Evolutionary conservation across 2,797 vertebrate species (phyloP).

Genomic region (Phalloptychus januarius): DNA sequence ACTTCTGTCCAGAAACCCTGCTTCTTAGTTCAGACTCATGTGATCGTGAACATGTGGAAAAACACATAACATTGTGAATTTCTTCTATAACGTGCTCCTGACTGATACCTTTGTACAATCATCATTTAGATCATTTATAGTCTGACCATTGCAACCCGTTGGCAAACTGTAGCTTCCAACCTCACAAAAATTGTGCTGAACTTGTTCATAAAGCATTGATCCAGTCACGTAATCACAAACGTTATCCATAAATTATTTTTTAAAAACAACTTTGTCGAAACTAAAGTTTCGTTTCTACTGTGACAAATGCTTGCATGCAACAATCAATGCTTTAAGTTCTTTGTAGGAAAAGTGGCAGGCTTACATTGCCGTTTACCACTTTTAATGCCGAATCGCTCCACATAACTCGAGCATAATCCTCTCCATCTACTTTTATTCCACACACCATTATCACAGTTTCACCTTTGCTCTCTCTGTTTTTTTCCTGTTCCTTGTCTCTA

Average conservation of each 20-base stretch:
- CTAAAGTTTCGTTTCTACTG: neutral
- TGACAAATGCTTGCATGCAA: neutral
- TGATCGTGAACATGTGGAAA: neutral
- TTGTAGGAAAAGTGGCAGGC: constrained; percentile 12
- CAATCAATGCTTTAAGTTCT: constrained; percentile 7
- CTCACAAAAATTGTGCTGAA: neutral
- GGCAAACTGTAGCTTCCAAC: neutral
- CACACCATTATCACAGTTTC: constrained; percentile 56
- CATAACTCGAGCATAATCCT: constrained; percentile 37
- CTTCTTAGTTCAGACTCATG: neutral
- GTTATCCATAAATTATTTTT: neutral
- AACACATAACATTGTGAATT: neutral
- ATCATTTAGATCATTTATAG: neutral
- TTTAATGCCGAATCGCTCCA: constrained; percentile 31
- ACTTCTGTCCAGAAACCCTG: neutral
- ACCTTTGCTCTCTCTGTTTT: constrained; percentile 53
- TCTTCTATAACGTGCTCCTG: neutral
- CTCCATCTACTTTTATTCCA: constrained; percentile 34
- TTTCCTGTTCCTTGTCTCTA: constrained; percentile 22
- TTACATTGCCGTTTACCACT: constrained; percentile 41
- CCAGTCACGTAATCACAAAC: neutral
- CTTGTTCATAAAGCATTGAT: neutral
- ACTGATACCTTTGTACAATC: neutral
- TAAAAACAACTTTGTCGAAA: neutral
- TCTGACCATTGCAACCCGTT: neutral